These are phyloP conservation scores for Porites lutea DNA, from an alignment of 64 coral and sea anemone genomes.

Conservation along the genomic window DNA sequence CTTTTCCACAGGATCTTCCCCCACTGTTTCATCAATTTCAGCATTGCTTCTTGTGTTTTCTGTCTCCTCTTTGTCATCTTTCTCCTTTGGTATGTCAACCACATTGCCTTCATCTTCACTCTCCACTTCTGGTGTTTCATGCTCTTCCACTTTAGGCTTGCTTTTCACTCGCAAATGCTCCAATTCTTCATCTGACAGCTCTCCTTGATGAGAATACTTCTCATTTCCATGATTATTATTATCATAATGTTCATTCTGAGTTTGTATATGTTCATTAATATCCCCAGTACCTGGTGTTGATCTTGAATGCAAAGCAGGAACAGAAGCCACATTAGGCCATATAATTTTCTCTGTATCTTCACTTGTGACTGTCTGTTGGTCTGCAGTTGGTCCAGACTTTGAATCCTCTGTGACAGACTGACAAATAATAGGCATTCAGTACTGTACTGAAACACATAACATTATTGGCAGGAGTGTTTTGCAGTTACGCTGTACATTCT, in stretches of 20 bases:
- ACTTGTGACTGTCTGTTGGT: background rate
- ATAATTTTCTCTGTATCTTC: background rate
- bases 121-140: background rate
- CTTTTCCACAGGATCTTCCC: background rate
- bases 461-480: too few relatives aligned
- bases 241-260: background rate
- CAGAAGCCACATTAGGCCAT: background rate
- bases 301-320: background rate
- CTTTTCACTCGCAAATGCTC: constrained; percentile 30
- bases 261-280: background rate
- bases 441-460: too few relatives aligned
- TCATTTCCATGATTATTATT: background rate
- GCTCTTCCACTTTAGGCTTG: background rate
- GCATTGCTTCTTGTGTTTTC: background rate
- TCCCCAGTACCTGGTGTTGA: background rate
- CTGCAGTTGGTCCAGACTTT: background rate
- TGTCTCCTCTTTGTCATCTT: background rate
- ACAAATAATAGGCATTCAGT: background rate
- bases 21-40: too few relatives aligned
- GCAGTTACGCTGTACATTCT: too few relatives aligned
- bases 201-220: background rate
- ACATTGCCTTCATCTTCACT: background rate
- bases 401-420: constrained; percentile 11
- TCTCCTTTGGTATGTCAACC: background rate
- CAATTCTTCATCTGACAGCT: constrained; percentile 20